A percentile compares a stretch with the other conserved stretches of the same genome.
These are phyloP conservation scores for Anneissia japonica DNA, from an alignment of 35 echinoderm and acorn worm genomes.

Conservation along the genomic window DNA sequence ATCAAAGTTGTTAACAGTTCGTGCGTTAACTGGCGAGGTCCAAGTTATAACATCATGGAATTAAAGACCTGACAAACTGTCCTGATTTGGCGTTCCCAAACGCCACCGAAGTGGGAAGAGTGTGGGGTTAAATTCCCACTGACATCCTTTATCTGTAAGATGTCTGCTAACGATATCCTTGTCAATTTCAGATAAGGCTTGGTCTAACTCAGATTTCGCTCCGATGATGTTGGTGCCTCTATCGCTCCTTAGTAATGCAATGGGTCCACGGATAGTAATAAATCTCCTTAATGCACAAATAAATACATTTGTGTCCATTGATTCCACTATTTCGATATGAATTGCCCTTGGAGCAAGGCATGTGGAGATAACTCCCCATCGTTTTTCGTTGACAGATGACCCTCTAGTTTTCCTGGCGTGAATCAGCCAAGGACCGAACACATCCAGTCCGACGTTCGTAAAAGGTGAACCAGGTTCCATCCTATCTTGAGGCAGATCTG, in stretches of 20 bases:
- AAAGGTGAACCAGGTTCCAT: slow-evolving; percentile 26
- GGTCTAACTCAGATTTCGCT: neutral
- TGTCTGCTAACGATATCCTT: neutral
- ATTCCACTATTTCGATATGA: slow-evolving; percentile 21
- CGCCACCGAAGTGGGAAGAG: slow-evolving; percentile 18
- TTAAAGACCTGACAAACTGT: neutral
- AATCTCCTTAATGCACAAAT: slow-evolving; percentile 17
- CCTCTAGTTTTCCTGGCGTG: neutral
- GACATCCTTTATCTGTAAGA: neutral
- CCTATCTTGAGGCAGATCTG: slow-evolving; percentile 30
- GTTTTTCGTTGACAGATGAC: neutral
- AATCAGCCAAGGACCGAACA: slow-evolving; percentile 16
- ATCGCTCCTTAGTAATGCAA: slow-evolving; percentile 26
- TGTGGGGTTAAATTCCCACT: slow-evolving; percentile 44
- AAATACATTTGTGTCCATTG: slow-evolving; percentile 17
- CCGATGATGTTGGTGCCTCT: slow-evolving; percentile 33
- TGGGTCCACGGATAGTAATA: neutral
- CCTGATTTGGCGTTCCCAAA: slow-evolving; percentile 26
- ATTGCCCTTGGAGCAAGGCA: slow-evolving; percentile 15
- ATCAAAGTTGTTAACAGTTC: slow-evolving; percentile 51
- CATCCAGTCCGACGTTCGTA: slow-evolving; percentile 12
- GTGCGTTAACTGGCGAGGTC: slow-evolving; percentile 35
- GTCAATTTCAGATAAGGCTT: neutral
- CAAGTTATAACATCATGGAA: neutral
- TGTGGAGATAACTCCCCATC: slow-evolving; percentile 32